Conservation (phyloP, 2,797 vertebrate species). For the Pipistrellus kuhlii region DNA sequence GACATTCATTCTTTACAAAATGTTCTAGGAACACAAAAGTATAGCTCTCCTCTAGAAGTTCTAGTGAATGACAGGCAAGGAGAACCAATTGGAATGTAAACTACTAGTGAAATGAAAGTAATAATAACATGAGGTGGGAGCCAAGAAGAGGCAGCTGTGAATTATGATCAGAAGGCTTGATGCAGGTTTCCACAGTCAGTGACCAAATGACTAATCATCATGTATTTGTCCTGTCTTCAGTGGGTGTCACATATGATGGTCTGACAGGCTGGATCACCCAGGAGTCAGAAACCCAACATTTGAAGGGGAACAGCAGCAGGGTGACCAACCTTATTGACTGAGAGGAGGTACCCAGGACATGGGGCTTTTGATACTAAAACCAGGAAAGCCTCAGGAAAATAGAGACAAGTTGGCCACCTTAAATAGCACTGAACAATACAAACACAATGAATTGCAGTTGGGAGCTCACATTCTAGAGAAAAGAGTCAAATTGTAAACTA, state of each 20-base stretch:
- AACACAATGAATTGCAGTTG: too few species aligned
- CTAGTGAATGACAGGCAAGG: not conserved
- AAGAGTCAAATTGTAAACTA: not conserved
- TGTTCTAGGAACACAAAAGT: not conserved
- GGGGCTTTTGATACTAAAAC: not conserved
- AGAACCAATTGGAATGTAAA: not conserved
- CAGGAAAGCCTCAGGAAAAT: not conserved
- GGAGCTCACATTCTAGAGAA: not conserved
- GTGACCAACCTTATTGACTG: not conserved
- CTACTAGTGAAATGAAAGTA: not conserved
- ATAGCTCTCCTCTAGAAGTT: not conserved
- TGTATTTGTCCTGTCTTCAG: not conserved
- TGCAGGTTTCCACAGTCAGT: constrained; percentile 9
- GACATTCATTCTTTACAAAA: not conserved
- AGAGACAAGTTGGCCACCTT: not conserved
- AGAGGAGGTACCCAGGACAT: not conserved
- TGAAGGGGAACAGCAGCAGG: not conserved
- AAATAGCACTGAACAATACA: not conserved
- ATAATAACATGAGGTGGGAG: not conserved
- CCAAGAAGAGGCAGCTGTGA: not conserved
- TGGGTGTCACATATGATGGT: not conserved
- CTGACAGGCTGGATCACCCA: not conserved
- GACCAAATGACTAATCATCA: not conserved
- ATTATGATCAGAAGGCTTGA: not conserved
- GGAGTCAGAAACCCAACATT: not conserved